These are phyloP conservation scores for Tinea trinotella DNA, from an alignment of 2,888 invertebrate species.

Conservation along the genomic window DNA sequence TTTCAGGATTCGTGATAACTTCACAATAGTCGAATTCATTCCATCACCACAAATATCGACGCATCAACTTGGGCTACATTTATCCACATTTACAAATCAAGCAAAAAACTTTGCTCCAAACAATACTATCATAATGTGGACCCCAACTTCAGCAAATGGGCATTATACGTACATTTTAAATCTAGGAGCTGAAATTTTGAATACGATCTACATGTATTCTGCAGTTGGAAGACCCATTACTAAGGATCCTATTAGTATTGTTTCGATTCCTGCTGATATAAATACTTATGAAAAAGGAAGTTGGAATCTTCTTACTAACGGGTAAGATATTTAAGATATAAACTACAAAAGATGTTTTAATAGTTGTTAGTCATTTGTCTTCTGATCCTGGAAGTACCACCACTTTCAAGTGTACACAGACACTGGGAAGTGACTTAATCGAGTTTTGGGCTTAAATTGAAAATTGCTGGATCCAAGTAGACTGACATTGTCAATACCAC, in stretches of 20 bases:
- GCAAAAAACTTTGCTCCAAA: conserved; percentile 32
- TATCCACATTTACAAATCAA: conserved; percentile 39
- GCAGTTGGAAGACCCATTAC: conserved; percentile 37
- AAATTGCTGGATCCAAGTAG: no score
- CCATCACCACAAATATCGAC: conserved; percentile 54
- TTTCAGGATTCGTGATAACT: conserved; percentile 38
- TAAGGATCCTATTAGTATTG: conserved; percentile 51
- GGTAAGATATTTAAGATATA: no score
- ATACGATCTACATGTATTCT: conserved; percentile 46
- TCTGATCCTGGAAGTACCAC: no score
- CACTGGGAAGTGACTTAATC: no score
- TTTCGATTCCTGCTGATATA: conserved; percentile 44
- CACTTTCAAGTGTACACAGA: no score
- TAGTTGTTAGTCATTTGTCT: no score
- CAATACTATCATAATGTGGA: conserved; percentile 51
- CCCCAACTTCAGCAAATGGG: conserved; percentile 34
- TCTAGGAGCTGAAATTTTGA: conserved; percentile 44
- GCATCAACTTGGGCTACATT: conserved; percentile 54
- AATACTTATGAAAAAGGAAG: conserved; percentile 52
- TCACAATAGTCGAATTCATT: conserved; percentile 40
- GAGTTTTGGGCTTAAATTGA: no score
- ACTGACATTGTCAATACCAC: no score
- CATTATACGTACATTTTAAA: conserved; percentile 43
- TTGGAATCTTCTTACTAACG: conserved; percentile 58
- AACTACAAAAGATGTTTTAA: no score